Evolutionary conservation across 1,140 invertebrate species (phyloP).

Genomic region (Macrotrachela quadricornifera): DNA sequence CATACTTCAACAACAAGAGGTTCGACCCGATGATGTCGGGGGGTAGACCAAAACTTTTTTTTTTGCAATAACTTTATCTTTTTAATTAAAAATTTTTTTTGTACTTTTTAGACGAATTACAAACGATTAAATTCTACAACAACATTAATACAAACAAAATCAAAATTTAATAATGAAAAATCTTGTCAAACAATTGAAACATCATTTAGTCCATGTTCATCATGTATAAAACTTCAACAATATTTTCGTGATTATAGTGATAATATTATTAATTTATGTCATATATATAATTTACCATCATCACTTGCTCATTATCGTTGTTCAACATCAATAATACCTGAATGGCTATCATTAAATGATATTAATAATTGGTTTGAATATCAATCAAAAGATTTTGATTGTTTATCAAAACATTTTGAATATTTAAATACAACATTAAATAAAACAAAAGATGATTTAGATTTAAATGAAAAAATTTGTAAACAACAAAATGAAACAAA

Average conservation of each 20-base stretch:
- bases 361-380: neutral
- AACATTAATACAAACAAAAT: too few relatives aligned
- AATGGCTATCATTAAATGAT: neutral
- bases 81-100: too few relatives aligned
- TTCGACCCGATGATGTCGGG: too few relatives aligned
- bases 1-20: neutral
- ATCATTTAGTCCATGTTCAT: conserved; percentile 5
- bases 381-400: conserved; percentile 2
- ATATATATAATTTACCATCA: neutral
- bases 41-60: too few relatives aligned
- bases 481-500: neutral
- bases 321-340: neutral
- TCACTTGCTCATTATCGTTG: neutral
- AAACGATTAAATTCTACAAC: too few relatives aligned
- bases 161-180: neutral
- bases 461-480: neutral
- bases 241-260: conserved; percentile 3
- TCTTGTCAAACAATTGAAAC: conserved; percentile 6
- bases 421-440: conserved; percentile 4
- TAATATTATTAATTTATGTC: conserved; percentile 5
- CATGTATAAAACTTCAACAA: conserved; percentile 4
- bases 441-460: neutral
- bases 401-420: conserved; percentile 4
- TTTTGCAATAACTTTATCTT: too few relatives aligned
- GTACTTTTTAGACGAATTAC: too few relatives aligned